Evolutionary conservation across 2,888 invertebrate genomes (phyloP).

Genomic region (Apoda limacodes): DNA sequence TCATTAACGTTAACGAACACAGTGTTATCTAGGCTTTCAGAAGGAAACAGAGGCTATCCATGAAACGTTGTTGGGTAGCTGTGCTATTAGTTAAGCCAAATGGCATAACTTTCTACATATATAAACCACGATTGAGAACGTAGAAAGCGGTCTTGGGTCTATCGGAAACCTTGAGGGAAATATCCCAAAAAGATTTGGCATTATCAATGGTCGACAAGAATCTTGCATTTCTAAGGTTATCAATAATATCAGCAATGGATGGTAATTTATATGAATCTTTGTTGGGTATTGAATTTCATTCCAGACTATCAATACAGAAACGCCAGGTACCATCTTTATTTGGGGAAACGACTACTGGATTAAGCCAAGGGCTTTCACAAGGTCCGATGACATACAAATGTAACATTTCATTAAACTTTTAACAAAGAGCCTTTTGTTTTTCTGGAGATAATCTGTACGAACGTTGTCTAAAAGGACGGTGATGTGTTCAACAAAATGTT

Average conservation of each 20-base stretch:
- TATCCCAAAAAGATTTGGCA: conserved; percentile 13
- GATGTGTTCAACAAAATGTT: conserved; percentile 18
- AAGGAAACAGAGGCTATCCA: conserved; percentile 13
- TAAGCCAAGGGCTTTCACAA: conserved; percentile 19
- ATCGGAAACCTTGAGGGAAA: conserved; percentile 11
- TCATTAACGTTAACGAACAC: conserved; percentile 21
- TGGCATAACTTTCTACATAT: conserved; percentile 10
- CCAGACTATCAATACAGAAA: conserved; percentile 18
- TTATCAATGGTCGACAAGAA: conserved; percentile 15
- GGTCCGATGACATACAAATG: conserved; percentile 12
- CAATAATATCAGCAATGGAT: conserved; percentile 18
- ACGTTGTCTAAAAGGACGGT: conserved; percentile 17
- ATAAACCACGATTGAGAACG: conserved; percentile 13
- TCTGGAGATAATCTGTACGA: conserved; percentile 18
- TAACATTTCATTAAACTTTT: conserved; percentile 18
- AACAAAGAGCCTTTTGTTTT: conserved; percentile 15
- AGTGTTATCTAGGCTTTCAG: conserved; percentile 18
- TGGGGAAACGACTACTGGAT: conserved; percentile 14
- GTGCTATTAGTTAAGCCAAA: conserved; percentile 19
- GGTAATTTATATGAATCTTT: conserved; percentile 15
- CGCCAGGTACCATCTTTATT: conserved; percentile 14
- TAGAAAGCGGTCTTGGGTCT: conserved; percentile 19
- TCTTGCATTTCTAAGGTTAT: conserved; percentile 14
- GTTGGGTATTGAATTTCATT: conserved; percentile 16
- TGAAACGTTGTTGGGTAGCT: conserved; percentile 14